These are phyloP conservation scores for Orius insidiosus DNA, from an alignment of 1,140 invertebrate species.

Conservation along the genomic window DNA sequence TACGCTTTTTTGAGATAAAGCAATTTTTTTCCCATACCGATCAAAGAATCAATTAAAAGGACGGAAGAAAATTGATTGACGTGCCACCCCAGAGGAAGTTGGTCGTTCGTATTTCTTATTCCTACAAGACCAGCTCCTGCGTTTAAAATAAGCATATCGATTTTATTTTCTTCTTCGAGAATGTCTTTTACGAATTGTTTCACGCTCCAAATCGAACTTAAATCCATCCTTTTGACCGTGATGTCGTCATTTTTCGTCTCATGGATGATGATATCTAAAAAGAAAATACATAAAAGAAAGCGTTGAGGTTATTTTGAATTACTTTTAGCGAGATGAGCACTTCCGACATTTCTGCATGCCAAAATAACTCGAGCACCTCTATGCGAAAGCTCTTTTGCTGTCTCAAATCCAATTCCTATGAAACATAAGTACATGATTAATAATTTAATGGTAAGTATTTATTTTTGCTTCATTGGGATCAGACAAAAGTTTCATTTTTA, in stretches of 20 bases:
- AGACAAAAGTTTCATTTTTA: no score
- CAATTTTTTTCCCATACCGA: slow-evolving; percentile 28
- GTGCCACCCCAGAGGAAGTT: slow-evolving; percentile 7
- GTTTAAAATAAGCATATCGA: slow-evolving; percentile 19
- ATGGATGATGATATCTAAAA: slow-evolving; percentile 34
- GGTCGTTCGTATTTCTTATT: slow-evolving; percentile 1
- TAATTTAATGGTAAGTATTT: no score
- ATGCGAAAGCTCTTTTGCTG: slow-evolving; percentile 56
- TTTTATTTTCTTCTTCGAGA: slow-evolving; percentile 12
- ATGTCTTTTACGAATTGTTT: slow-evolving; percentile 10
- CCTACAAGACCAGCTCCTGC: not conserved
- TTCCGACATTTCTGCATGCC: slow-evolving; percentile 65
- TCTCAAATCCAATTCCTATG: slow-evolving; percentile 72
- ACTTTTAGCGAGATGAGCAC: slow-evolving; percentile 51
- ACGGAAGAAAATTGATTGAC: slow-evolving; percentile 70
- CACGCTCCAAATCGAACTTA: slow-evolving; percentile 11
- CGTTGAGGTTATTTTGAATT: slow-evolving; percentile 14
- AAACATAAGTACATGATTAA: not conserved
- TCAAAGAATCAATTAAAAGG: slow-evolving; percentile 48
- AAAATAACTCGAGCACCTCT: slow-evolving; percentile 68
- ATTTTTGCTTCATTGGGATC: no score
- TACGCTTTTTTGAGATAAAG: no score
- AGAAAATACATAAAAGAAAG: no score
- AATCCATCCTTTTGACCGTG: slow-evolving; percentile 24
- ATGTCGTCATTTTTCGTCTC: slow-evolving; percentile 32